A percentile compares a stretch with the other conserved stretches of the same genome.
These are phyloP conservation scores for Sebastes itinus DNA, from an alignment of 2,797 vertebrate species.

Conservation along the genomic window DNA sequence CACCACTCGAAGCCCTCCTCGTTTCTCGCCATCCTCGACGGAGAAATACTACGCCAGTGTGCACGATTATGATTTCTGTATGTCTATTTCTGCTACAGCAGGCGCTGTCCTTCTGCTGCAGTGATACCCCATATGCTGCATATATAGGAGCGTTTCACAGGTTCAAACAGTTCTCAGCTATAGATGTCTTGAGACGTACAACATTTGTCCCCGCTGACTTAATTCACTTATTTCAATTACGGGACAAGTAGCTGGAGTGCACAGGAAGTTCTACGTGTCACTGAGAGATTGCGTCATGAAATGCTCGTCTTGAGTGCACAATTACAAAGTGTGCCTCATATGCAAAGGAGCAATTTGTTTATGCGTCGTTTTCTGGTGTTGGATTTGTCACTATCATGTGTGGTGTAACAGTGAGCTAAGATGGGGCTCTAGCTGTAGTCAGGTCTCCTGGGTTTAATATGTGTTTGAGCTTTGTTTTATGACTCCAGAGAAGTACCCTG, in stretches of 20 bases:
- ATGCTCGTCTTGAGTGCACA: slow-evolving; percentile 13
- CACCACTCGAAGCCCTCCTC: not conserved
- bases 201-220: slow-evolving; percentile 56
- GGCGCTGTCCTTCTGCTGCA: slow-evolving; percentile 61
- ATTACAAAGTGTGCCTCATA: not conserved
- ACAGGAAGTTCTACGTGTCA: slow-evolving; percentile 55
- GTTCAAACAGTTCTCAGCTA: slow-evolving; percentile 57
- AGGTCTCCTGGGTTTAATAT: slow-evolving; percentile 12
- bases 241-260: slow-evolving; percentile 21
- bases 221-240: slow-evolving; percentile 68
- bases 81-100: slow-evolving; percentile 60
- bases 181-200: slow-evolving; percentile 43
- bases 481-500: not conserved
- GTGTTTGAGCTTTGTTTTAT: slow-evolving; percentile 5
- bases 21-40: slow-evolving; percentile 20
- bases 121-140: slow-evolving; percentile 55
- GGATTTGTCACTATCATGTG: slow-evolving; percentile 21
- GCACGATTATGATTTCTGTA: slow-evolving; percentile 61
- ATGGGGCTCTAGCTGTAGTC: slow-evolving; percentile 1
- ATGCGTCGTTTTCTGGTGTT: slow-evolving; percentile 9
- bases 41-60: slow-evolving; percentile 34
- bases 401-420: not conserved
- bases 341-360: not conserved
- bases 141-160: slow-evolving; percentile 54
- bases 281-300: slow-evolving; percentile 28